Evolutionary conservation across 1,140 invertebrate species (phyloP), one percentile per base, ranked within the genome.

Genomic region (Araneus ventricosus): DNA sequence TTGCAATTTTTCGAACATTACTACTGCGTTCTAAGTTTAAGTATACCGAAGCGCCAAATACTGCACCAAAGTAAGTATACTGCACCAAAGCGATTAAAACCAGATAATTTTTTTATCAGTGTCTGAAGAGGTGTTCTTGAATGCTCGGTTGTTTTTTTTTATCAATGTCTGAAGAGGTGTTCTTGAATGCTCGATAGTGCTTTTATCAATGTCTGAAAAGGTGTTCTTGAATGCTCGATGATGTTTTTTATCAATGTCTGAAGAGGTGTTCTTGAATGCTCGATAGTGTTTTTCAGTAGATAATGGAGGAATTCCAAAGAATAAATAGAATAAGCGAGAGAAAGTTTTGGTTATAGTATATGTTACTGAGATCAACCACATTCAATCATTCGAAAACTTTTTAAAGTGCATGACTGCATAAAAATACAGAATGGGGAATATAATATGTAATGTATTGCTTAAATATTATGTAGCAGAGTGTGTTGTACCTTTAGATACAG

Each of bases 21-120:
- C n/a, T n/a, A n/a, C n/a, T n/a, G n/a, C n/a, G n/a, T n/a, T n/a
- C n/a, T n/a, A n/a, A n/a, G n/a, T n/a, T n/a, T n/a, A n/a, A n/a
- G n/a, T n/a, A n/a, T n/a, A n/a, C n/a, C n/a, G n/a, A n/a, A n/a
- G n/a, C n/a, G n/a, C n/a, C n/a, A n/a, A n/a, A n/a, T n/a, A n/a
- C n/a, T n/a, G n/a, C n/a, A n/a, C n/a, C n/a, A n/a, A n/a, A n/a
- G n/a, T n/a, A n/a, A n/a, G n/a, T n/a, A n/a, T n/a, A n/a, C n/a
- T n/a, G n/a, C n/a, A n/a, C n/a, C n/a, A n/a, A n/a, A n/a, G n/a
- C n/a, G n/a, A n/a, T n/a, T n/a, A n/a, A n/a, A n/a, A n/a, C n/a
- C n/a, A n/a, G n/a, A n/a, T n/a, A n/a, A n/a, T n/a, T 75, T 89
- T 89, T 61, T 89, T 37, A 41, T 88, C 79, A 63, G 20, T 75